Evolutionary conservation across 2,797 vertebrate genomes (phyloP).

Genomic region (Gallinago nigripennis): DNA sequence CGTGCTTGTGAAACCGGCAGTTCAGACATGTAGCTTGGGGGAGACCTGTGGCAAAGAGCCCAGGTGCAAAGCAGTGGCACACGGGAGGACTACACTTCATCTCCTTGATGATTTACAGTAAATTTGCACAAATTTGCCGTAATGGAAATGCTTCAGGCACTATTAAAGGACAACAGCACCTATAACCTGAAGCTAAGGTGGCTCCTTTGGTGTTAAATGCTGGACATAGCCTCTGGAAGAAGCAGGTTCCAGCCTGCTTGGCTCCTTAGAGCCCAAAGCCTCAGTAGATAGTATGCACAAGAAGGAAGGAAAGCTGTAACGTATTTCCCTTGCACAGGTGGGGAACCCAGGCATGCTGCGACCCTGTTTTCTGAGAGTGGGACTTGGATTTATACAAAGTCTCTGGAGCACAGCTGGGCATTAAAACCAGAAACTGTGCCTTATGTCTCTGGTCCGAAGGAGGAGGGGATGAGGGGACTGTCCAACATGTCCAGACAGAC

Average conservation of each 20-base stretch:
- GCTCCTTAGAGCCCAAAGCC: neutral
- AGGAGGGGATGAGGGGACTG: neutral
- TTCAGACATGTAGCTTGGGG: neutral
- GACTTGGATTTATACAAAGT: neutral
- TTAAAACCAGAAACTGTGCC: slow-evolving; percentile 25
- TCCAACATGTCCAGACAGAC: slow-evolving; percentile 51
- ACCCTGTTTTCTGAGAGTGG: neutral
- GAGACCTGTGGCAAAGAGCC: neutral
- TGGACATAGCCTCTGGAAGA: neutral
- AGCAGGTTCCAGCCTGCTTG: neutral
- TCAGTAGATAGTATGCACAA: neutral
- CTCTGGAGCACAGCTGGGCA: slow-evolving; percentile 52
- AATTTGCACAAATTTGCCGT: neutral
- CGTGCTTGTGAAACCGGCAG: neutral
- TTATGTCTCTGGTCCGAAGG: neutral
- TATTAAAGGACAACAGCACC: neutral
- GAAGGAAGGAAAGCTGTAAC: neutral
- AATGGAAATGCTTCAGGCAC: neutral
- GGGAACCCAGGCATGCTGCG: neutral
- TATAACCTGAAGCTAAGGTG: neutral
- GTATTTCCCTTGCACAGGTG: neutral
- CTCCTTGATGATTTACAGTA: neutral
- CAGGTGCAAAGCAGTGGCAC: neutral
- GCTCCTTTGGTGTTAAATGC: neutral
- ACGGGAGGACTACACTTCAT: neutral